phyloP scores from a whole-genome alignment of 2,888 invertebrate species.

The Elysia crispata region DNA sequence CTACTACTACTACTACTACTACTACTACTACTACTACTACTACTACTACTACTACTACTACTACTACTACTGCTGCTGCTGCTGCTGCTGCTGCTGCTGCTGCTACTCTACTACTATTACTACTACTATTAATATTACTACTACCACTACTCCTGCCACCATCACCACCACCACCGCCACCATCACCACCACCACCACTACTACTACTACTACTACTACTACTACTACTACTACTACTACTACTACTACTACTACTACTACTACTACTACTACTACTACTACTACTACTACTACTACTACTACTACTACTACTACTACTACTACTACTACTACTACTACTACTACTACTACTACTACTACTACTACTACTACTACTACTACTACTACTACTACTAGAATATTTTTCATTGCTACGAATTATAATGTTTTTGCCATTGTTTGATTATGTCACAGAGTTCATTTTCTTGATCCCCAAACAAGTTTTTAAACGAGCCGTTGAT shows the following conservation, averaged over 20 bases:
- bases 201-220: slow-evolving; percentile 31
- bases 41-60: background rate
- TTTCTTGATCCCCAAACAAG: no score
- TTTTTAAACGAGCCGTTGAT: no score
- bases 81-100: slow-evolving; percentile 15
- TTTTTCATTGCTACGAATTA: no score
- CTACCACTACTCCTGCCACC: slow-evolving; percentile 17
- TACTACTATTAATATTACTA: slow-evolving; percentile 9
- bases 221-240: slow-evolving; percentile 29
- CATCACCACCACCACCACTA: background rate
- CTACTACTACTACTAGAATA: no score
- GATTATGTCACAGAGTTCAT: no score
- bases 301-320: background rate
- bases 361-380: no score
- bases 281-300: slow-evolving; percentile 24
- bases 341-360: no score
- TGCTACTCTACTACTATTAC: slow-evolving; percentile 27
- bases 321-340: no score
- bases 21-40: no score
- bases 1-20: no score
- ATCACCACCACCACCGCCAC: background rate
- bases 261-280: slow-evolving; percentile 28
- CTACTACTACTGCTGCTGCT: slow-evolving; percentile 25
- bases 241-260: slow-evolving; percentile 22
- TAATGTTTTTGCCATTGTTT: no score